Evolutionary conservation across 2,797 vertebrate species (phyloP).

Genomic region (Ceryle rudis): DNA sequence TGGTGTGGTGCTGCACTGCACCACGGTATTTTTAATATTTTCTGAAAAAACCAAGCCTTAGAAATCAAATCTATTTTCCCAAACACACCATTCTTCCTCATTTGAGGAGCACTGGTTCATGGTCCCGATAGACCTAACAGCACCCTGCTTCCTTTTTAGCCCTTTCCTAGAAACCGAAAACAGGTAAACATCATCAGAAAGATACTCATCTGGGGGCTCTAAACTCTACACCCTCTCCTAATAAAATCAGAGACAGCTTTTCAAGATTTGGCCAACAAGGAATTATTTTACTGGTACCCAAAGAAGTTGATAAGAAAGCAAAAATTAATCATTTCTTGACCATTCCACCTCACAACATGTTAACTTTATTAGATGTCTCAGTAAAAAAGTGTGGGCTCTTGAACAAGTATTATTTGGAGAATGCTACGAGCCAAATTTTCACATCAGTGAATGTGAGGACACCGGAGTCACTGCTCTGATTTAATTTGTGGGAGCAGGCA

Average conservation of each 20-base stretch:
- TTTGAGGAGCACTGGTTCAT: background rate
- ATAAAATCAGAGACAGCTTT: background rate
- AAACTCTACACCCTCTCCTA: background rate
- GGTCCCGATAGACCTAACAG: background rate
- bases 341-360: background rate
- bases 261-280: background rate
- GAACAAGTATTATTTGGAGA: background rate
- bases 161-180: background rate
- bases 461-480: background rate
- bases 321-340: background rate
- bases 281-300: background rate
- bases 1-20: background rate
- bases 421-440: background rate
- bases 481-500: background rate
- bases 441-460: background rate
- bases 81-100: background rate
- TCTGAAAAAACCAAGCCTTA: background rate
- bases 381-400: background rate
- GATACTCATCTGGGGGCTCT: background rate
- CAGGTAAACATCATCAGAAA: background rate
- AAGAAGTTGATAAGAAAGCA: background rate
- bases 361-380: background rate
- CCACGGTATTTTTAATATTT: background rate
- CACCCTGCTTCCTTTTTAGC: background rate
- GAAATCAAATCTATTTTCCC: background rate